Evolutionary conservation across 2,888 invertebrate genomes (phyloP).

Genomic region (Aromia moschata): DNA sequence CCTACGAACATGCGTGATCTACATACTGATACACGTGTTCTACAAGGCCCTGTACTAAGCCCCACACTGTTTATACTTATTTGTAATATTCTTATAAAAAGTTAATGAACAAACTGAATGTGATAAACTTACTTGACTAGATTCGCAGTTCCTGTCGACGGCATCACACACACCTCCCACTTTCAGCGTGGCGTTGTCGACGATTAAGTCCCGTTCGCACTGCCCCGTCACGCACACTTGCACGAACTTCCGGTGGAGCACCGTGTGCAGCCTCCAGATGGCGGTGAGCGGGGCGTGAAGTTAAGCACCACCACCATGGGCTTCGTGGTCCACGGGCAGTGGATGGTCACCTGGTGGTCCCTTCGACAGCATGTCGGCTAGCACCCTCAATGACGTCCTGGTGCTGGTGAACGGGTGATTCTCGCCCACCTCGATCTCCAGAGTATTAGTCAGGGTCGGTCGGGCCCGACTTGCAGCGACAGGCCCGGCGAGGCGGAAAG

Average conservation of each 20-base stretch:
- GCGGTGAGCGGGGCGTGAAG: slow-evolving; percentile 87
- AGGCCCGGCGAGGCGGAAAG: slow-evolving; percentile 77
- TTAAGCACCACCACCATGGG: slow-evolving; percentile 78
- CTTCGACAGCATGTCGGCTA: slow-evolving; percentile 79
- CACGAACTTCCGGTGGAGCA: slow-evolving; percentile 84
- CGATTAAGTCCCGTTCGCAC: slow-evolving; percentile 52
- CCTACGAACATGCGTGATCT: no score
- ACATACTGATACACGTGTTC: no score
- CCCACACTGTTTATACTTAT: no score
- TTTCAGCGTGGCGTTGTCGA: slow-evolving; percentile 50
- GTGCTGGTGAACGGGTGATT: slow-evolving; percentile 55
- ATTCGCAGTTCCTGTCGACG: slow-evolving; percentile 50
- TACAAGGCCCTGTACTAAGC: no score
- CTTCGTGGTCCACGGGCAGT: slow-evolving; percentile 81
- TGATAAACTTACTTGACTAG: slow-evolving; percentile 57
- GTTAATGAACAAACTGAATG: slow-evolving; percentile 6
- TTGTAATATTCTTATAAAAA: slow-evolving; percentile 3
- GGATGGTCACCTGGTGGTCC: slow-evolving; percentile 68
- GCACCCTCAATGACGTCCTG: slow-evolving; percentile 66
- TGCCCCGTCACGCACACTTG: slow-evolving; percentile 78
- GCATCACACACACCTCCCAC: slow-evolving; percentile 51
- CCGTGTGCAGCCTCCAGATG: slow-evolving; percentile 84
- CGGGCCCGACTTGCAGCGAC: slow-evolving; percentile 64
- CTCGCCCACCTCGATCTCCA: slow-evolving; percentile 61
- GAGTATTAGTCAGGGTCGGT: slow-evolving; percentile 63